These are phyloP conservation scores for Lanius ludovicianus DNA, from an alignment of 2,113 vertebrate genomes.

Conservation along the genomic window DNA sequence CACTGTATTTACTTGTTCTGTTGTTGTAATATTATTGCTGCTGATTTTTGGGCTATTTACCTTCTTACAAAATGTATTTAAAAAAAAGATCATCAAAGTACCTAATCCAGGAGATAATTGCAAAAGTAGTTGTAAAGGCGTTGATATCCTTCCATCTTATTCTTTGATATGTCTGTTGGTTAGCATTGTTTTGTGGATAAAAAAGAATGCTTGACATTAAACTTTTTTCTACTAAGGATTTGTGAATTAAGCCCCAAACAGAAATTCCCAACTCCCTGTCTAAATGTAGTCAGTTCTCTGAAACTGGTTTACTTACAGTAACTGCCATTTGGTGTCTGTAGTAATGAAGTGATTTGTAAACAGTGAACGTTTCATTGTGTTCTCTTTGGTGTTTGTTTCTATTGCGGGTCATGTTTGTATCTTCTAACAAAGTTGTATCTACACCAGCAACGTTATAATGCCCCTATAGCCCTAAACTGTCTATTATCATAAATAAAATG, in stretches of 20 bases:
- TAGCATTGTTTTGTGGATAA: conserved; percentile 78
- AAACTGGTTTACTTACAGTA: conserved; percentile 79
- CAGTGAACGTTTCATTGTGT: conserved; percentile 78
- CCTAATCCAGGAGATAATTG: conserved; percentile 62
- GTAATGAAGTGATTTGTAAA: conserved; percentile 81
- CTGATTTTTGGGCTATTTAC: conserved; percentile 73
- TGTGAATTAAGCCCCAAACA: conserved; percentile 67
- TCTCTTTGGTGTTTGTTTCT: conserved; percentile 76
- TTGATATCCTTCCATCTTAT: conserved; percentile 70
- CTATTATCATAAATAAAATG: conserved; percentile 63
- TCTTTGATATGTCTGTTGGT: conserved; percentile 72
- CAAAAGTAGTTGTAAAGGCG: conserved; percentile 70
- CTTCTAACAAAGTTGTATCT: conserved; percentile 74
- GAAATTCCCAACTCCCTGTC: conserved; percentile 63
- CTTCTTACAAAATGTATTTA: conserved; percentile 58
- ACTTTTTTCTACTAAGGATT: conserved; percentile 73
- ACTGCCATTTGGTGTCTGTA: conserved; percentile 82
- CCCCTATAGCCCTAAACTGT: conserved; percentile 69
- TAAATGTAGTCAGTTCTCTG: conserved; percentile 68
- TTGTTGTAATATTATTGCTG: conserved; percentile 77
- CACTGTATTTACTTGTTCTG: conserved; percentile 74
- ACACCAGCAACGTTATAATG: conserved; percentile 77
- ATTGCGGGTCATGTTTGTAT: conserved; percentile 76
- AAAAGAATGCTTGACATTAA: conserved; percentile 74
- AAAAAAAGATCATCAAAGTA: conserved; percentile 52